Conservation (phyloP, 2,797 vertebrate genomes). For the Buceros bicornis region DNA sequence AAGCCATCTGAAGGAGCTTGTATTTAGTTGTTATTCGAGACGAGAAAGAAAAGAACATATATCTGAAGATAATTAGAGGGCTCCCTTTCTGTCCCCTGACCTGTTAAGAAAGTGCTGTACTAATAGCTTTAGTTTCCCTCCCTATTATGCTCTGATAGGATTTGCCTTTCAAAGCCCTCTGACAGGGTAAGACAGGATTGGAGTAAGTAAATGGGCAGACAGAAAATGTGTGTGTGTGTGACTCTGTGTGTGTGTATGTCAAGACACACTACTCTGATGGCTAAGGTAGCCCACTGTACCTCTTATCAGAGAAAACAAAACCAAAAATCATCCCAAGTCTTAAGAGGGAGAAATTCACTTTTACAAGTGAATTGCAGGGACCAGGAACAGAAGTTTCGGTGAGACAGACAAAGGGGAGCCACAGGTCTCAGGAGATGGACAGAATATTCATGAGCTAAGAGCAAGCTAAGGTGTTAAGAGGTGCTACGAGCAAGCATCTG, state of each 20-base stretch:
- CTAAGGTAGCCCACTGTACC: background rate
- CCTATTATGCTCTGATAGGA: background rate
- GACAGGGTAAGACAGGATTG: background rate
- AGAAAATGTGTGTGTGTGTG: background rate
- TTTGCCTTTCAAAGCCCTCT: conserved; percentile 2
- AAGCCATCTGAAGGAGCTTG: background rate
- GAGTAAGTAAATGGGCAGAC: background rate
- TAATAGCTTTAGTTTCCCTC: conserved; percentile 35
- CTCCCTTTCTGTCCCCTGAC: background rate
- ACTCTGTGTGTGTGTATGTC: background rate
- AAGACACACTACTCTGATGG: background rate
- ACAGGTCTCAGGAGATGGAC: background rate
- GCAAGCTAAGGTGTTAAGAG: background rate
- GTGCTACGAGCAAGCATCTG: background rate
- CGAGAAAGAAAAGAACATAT: background rate
- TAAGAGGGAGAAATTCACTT: background rate
- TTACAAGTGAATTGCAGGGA: background rate
- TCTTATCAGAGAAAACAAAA: background rate
- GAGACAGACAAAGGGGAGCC: background rate
- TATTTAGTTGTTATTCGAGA: background rate
- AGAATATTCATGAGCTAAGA: background rate
- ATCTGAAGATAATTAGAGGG: background rate
- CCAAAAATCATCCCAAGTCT: background rate
- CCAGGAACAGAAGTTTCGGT: background rate
- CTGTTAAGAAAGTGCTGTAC: background rate